phyloP scores from a whole-genome alignment of 2,797 vertebrate genomes.

The Antennarius maculatus region DNA sequence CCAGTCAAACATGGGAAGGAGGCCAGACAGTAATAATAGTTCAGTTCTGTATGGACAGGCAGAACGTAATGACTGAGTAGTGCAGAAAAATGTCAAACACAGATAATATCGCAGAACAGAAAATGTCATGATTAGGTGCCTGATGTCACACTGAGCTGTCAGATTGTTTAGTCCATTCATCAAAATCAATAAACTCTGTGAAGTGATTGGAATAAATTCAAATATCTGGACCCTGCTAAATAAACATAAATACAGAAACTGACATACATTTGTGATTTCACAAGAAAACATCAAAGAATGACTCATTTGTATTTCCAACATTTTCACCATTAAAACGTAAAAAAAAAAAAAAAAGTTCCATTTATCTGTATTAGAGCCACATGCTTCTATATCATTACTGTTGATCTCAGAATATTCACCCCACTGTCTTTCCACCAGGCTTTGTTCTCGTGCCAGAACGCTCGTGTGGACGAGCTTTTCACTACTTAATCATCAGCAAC shows the following conservation, averaged over 20 bases:
- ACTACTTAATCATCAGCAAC: slow-evolving; percentile 3
- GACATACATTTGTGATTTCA: too few species aligned
- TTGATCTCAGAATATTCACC: slow-evolving; percentile 44
- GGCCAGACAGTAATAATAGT: background rate
- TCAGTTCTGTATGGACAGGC: too few species aligned
- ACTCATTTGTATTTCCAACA: background rate
- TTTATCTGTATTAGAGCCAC: slow-evolving; percentile 48
- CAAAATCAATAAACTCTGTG: too few species aligned
- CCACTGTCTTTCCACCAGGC: background rate
- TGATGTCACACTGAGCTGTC: too few species aligned
- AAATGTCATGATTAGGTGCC: too few species aligned
- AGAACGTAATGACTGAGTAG: too few species aligned
- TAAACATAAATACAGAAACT: too few species aligned
- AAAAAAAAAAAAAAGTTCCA: slow-evolving; percentile 12
- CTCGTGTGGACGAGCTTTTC: slow-evolving; percentile 10
- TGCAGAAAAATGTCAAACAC: too few species aligned
- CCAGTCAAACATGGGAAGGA: background rate
- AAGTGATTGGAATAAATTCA: too few species aligned
- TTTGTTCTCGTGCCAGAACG: slow-evolving; percentile 28
- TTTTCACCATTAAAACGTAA: background rate
- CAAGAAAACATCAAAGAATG: background rate
- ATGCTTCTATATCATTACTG: slow-evolving; percentile 50
- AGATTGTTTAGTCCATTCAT: too few species aligned
- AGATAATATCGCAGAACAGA: too few species aligned
- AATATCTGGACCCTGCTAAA: too few species aligned